Evolutionary conservation across 2,888 invertebrate species (phyloP).

Genomic region (Schizaphis graminum): DNA sequence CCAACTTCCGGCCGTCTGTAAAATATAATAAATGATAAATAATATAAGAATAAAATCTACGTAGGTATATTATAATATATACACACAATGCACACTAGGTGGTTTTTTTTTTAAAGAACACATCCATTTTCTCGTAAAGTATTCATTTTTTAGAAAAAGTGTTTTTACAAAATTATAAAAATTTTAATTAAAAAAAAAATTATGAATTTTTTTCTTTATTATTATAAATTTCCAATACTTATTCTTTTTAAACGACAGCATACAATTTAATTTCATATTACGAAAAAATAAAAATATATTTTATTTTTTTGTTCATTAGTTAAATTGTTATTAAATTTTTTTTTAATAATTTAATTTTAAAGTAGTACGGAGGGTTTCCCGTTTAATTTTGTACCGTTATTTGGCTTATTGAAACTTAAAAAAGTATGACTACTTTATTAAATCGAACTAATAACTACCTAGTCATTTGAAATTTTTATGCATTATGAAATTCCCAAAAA

Average conservation of each 20-base stretch:
- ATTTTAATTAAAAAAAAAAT: too few relatives aligned
- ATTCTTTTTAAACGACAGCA: too few relatives aligned
- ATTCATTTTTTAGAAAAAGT: neutral
- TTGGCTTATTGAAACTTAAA: neutral
- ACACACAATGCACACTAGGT: neutral
- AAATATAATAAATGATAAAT: neutral
- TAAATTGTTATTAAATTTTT: too few relatives aligned
- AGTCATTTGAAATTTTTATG: neutral
- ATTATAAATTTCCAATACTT: too few relatives aligned
- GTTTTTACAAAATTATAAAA: neutral
- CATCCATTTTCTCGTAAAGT: neutral
- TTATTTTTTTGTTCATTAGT: too few relatives aligned
- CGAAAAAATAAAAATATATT: too few relatives aligned
- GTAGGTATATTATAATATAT: too few relatives aligned
- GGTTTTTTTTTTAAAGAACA: neutral
- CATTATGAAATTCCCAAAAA: neutral
- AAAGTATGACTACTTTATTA: neutral
- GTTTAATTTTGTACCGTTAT: neutral
- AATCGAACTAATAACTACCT: neutral
- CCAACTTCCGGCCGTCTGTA: slow-evolving; percentile 72
- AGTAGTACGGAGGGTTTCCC: neutral
- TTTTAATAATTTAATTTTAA: too few relatives aligned
- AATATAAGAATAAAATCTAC: too few relatives aligned
- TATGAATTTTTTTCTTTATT: too few relatives aligned
- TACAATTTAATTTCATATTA: too few relatives aligned